These are phyloP conservation scores for Chrysomallon squamiferum DNA, from an alignment of 1,140 invertebrate species.

Conservation along the genomic window DNA sequence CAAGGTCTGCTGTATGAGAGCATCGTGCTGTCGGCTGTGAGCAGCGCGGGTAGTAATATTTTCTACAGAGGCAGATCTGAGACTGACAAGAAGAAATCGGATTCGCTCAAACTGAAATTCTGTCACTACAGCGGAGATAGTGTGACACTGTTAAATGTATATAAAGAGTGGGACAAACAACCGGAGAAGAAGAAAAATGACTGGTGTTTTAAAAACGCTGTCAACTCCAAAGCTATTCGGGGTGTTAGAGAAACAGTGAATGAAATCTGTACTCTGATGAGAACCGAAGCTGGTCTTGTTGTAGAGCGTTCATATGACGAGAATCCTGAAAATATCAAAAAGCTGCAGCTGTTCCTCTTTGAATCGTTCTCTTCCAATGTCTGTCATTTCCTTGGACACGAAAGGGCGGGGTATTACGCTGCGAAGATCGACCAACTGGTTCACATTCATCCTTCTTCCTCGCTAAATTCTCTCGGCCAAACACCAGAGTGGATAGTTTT, in stretches of 20 bases:
- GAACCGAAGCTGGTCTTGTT: slow-evolving; percentile 27
- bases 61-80: slow-evolving; percentile 55
- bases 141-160: slow-evolving; percentile 91
- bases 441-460: slow-evolving; percentile 46
- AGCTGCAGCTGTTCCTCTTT: slow-evolving; percentile 35
- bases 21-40: slow-evolving; percentile 42
- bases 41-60: slow-evolving; percentile 27
- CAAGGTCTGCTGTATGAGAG: slow-evolving; percentile 70
- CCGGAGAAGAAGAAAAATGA: slow-evolving; percentile 35
- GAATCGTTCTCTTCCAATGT: slow-evolving; percentile 26
- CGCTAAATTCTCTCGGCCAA: slow-evolving; percentile 21
- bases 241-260: slow-evolving; percentile 40
- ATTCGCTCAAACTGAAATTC: slow-evolving; percentile 74
- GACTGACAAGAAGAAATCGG: slow-evolving; percentile 71
- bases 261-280: slow-evolving; percentile 35
- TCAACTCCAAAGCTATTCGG: slow-evolving; percentile 51
- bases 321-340: slow-evolving; percentile 6
- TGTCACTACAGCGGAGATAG: slow-evolving; percentile 85
- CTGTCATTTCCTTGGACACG: slow-evolving; percentile 43
- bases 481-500: slow-evolving; percentile 48
- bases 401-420: slow-evolving; percentile 42
- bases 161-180: slow-evolving; percentile 64
- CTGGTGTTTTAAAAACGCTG: slow-evolving; percentile 48
- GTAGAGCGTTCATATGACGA: slow-evolving; percentile 28
- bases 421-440: slow-evolving; percentile 29